Evolutionary conservation across 1,140 invertebrate genomes (phyloP).

Genomic region (Ostrea denselamellosa): DNA sequence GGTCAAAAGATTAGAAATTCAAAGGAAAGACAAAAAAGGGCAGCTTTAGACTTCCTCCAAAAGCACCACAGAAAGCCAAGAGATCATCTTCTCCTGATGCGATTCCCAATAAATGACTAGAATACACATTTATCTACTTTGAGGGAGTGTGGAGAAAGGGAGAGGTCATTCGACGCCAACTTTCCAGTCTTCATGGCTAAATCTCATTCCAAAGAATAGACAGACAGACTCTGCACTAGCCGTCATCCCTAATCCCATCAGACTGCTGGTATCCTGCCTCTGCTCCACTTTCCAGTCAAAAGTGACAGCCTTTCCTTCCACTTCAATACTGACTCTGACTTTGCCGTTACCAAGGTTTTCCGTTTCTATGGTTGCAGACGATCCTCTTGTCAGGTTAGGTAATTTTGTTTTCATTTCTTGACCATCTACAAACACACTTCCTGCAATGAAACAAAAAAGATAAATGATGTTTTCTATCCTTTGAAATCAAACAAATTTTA

Average conservation of each 20-base stretch:
- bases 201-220: conserved; percentile 71
- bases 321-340: conserved; percentile 72
- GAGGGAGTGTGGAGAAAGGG: too few species aligned
- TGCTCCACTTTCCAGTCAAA: conserved; percentile 74
- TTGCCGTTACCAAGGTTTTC: conserved; percentile 72
- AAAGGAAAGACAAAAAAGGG: not conserved
- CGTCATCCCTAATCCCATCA: conserved; percentile 35
- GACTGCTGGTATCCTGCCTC: conserved; percentile 27
- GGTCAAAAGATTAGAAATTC: not conserved
- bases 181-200: conserved; percentile 74
- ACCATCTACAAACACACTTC: conserved; percentile 74
- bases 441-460: conserved; percentile 58
- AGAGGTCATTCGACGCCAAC: conserved; percentile 65
- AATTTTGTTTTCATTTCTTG: conserved; percentile 75
- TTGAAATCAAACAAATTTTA: not conserved
- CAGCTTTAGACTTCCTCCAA: not conserved
- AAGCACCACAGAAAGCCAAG: conserved; percentile 4
- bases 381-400: conserved; percentile 71
- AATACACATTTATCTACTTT: conserved; percentile 5
- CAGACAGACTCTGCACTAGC: not conserved
- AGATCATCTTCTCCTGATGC: conserved; percentile 21
- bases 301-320: conserved; percentile 73
- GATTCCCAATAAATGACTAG: not conserved
- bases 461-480: not conserved
- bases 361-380: conserved; percentile 71